Evolutionary conservation across 2,888 invertebrate species (phyloP).

Genomic region (Griposia aprilina): DNA sequence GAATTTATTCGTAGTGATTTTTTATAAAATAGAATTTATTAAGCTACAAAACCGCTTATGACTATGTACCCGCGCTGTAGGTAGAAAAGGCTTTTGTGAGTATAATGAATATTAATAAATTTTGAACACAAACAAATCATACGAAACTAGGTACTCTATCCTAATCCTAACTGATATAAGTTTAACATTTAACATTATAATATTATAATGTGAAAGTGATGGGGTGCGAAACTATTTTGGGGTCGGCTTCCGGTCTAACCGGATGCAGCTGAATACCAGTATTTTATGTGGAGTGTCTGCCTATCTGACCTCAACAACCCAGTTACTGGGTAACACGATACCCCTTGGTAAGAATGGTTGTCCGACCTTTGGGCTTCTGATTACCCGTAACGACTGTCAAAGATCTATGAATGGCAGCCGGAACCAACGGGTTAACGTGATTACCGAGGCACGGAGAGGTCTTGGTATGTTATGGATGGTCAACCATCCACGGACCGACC

Average conservation of each 20-base stretch:
- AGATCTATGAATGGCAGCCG: neutral
- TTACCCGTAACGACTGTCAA: neutral
- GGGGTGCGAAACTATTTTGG: too few species aligned
- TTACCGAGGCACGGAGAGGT: neutral
- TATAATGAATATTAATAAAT: neutral
- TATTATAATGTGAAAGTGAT: too few species aligned
- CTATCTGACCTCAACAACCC: too few species aligned
- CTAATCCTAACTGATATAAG: too few species aligned
- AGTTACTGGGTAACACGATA: neutral
- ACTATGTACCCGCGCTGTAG: neutral
- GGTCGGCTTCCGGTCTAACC: too few species aligned
- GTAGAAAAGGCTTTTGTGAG: neutral
- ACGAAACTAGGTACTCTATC: too few species aligned
- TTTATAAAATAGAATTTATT: slow-evolving; percentile 2
- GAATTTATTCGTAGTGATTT: slow-evolving; percentile 30
- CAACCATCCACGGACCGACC: neutral
- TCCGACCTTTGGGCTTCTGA: neutral
- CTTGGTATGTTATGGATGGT: neutral
- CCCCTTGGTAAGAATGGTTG: neutral
- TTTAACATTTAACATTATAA: too few species aligned
- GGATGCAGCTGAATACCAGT: too few species aligned
- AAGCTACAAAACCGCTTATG: too few species aligned
- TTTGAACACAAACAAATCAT: too few species aligned
- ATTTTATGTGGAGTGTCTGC: too few species aligned
- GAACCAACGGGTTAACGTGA: neutral